phyloP scores from a whole-genome alignment of 2,888 invertebrate genomes.

The Yponomeuta sedellus region DNA sequence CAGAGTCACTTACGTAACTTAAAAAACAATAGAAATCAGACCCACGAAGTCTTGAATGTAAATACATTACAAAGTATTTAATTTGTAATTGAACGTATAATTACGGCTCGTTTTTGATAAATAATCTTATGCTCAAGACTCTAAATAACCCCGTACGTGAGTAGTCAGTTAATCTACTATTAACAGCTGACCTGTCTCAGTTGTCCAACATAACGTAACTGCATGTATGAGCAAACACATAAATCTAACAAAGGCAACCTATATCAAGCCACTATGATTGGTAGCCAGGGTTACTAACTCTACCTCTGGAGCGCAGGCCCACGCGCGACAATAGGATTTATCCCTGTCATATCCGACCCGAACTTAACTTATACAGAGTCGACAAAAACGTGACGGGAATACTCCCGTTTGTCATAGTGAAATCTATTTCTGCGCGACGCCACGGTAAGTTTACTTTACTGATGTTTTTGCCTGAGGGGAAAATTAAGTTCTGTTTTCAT shows the following conservation, averaged over 20 bases:
- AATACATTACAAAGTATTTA: too few species aligned
- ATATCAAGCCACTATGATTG: not conserved
- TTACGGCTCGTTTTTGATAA: too few species aligned
- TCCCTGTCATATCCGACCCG: constrained; percentile 36
- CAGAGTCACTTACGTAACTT: too few species aligned
- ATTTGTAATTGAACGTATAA: too few species aligned
- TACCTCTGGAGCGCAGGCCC: not conserved
- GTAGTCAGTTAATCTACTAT: too few species aligned
- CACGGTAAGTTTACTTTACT: constrained; percentile 1
- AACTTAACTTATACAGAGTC: constrained; percentile 32
- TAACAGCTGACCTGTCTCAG: not conserved
- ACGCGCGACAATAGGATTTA: constrained; percentile 34
- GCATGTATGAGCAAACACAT: not conserved
- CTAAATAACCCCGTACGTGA: too few species aligned
- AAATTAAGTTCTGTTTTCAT: not conserved
- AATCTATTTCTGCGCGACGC: constrained; percentile 8
- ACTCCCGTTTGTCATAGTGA: constrained; percentile 21
- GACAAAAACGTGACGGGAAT: constrained; percentile 41
- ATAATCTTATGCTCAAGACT: too few species aligned
- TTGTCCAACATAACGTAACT: not conserved
- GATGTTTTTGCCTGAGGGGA: not conserved
- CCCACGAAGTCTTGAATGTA: too few species aligned
- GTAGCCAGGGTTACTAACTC: not conserved
- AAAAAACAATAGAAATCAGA: too few species aligned
- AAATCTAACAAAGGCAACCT: not conserved